Conservation (phyloP, 2,888 invertebrate genomes). For the Tachina grossa region DNA sequence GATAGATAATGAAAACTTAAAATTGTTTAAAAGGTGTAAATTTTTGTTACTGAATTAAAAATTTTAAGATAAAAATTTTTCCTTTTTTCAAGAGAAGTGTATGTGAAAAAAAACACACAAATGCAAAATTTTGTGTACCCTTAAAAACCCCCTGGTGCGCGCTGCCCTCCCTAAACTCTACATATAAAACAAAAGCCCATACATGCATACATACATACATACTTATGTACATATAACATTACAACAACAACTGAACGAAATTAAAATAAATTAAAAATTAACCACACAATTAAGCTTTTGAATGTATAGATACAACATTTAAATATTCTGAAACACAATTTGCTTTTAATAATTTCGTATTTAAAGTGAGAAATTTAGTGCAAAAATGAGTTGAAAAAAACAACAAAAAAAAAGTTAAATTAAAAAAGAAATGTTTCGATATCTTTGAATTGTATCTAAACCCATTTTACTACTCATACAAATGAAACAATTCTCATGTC, state of each 20-base stretch:
- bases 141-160: conserved; percentile 74
- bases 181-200: conserved; percentile 40
- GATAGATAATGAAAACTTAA: not conserved
- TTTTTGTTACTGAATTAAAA: conserved; percentile 17
- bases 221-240: conserved; percentile 15
- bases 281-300: not conserved
- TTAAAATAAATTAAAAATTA: conserved; percentile 37
- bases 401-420: conserved; percentile 26
- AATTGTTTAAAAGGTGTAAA: conserved; percentile 50
- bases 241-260: conserved; percentile 49
- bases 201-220: conserved; percentile 5
- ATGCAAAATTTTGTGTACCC: conserved; percentile 79
- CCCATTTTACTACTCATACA: conserved; percentile 76
- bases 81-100: conserved; percentile 56
- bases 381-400: conserved; percentile 21
- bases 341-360: not conserved
- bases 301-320: not conserved
- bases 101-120: conserved; percentile 62
- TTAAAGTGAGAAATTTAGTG: conserved; percentile 24
- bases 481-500: conserved; percentile 75
- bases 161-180: conserved; percentile 64
- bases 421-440: conserved; percentile 74
- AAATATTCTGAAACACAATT: not conserved
- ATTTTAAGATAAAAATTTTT: conserved; percentile 39
- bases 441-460: conserved; percentile 80